Base-by-base conservation (phyloP, 2,888 invertebrate genomes). In the Tetragonula carbonaria region DNA sequence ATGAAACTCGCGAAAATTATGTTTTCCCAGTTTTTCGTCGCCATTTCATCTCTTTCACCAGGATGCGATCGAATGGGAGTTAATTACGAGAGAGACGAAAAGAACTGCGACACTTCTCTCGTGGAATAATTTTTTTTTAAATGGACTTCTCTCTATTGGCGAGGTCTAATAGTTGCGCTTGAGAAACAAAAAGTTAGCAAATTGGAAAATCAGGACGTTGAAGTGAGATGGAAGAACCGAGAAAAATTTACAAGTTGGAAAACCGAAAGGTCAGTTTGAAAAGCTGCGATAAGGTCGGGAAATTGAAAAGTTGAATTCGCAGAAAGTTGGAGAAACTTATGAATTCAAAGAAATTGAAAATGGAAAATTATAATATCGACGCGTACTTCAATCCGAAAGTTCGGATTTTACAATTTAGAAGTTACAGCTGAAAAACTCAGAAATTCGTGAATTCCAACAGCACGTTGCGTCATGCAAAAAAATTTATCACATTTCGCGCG, bases 1-100 rank as follows among this genome's bases (percentile, higher is more conserved):
- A 5, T 23, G 38, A 53, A 72, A 62, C 51, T 28, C 62, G 53
- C 28, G 68, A 38, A 66, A 79, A 74, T 82, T 63, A 80, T 74
- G 67, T 79, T 79, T n/a, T 55, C 68, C 18, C 28, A 8, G 4
- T 21, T 14, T 62, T 79, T 51, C 5, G 18, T 21, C 16, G 53
- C 55, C 18, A 16, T 16, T 53, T 28, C 23, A 76, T 77, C 53
- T 86, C 59, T 57, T n/a, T 23, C 23, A 2, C 45, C 45, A 45
- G 45, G 1, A 8, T 8, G 8, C 62, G 18, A 16, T 2, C 28
- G 33, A 23, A 23, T 16, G 11, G 0, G 38, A n/a, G 14, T 67
- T 45, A 50, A 67, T 50, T 45, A 23, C 0, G 23, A 33, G 13
- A 45, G 1, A 50, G 16, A 16, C 18, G 45, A 23, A 23, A 45